These are phyloP conservation scores for Epistrophe grossulariae DNA, from an alignment of 2,888 invertebrate genomes.

Conservation along the genomic window DNA sequence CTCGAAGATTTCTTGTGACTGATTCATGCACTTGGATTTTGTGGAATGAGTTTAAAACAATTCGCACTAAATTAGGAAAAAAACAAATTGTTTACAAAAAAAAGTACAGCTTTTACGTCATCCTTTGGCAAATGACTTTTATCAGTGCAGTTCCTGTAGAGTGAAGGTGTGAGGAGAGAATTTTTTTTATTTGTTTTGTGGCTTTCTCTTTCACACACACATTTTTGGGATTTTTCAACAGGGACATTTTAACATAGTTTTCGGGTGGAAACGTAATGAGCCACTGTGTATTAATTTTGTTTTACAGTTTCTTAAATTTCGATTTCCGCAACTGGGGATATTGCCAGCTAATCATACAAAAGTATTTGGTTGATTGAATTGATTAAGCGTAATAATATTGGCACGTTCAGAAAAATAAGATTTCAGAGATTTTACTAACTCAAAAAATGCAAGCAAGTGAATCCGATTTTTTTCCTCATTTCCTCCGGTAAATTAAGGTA, in stretches of 20 bases:
- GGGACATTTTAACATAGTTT: constrained; percentile 42
- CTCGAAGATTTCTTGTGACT: constrained; percentile 9
- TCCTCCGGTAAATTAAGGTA: too few species aligned
- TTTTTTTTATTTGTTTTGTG: constrained; percentile 50
- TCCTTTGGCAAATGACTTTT: constrained; percentile 52
- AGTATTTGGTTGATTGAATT: too few species aligned
- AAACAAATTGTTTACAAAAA: constrained; percentile 69
- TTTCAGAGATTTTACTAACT: too few species aligned
- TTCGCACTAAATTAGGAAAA: constrained; percentile 55
- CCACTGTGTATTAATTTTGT: neutral
- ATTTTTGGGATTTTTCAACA: neutral
- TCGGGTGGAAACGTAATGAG: neutral
- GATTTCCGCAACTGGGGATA: too few species aligned
- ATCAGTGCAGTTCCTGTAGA: constrained; percentile 24
- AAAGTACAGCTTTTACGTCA: constrained; percentile 65
- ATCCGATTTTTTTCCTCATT: too few species aligned
- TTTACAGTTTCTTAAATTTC: neutral
- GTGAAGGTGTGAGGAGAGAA: neutral
- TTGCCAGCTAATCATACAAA: too few species aligned
- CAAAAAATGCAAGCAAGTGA: too few species aligned
- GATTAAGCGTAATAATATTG: too few species aligned
- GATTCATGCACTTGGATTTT: constrained; percentile 47
- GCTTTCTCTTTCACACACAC: constrained; percentile 40
- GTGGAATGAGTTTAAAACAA: constrained; percentile 21
- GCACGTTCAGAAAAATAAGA: too few species aligned